Percentiles rank a stretch among this genome's conserved stretches.
phyloP scores from a whole-genome alignment of 2,797 vertebrate species.

The Thamnophis elegans region DNA sequence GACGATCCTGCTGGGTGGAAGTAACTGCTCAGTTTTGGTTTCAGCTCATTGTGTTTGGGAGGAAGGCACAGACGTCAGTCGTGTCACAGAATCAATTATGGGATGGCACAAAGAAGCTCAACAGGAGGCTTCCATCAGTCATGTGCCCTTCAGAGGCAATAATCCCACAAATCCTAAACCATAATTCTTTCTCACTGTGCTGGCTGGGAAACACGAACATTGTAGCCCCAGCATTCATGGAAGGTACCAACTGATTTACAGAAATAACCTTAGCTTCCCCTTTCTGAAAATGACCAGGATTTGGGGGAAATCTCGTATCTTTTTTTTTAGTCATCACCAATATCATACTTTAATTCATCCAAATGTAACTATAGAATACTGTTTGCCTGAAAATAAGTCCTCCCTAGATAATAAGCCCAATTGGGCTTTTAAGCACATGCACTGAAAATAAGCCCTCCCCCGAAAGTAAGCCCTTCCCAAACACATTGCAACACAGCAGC shows the following conservation, averaged over 20 bases:
- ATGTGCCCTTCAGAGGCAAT: neutral
- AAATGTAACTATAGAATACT: neutral
- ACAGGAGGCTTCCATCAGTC: neutral
- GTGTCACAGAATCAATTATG: neutral
- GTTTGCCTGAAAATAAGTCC: too few species aligned
- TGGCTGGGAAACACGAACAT: neutral
- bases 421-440: too few species aligned
- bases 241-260: neutral
- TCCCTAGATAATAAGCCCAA: too few species aligned
- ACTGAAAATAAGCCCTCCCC: too few species aligned
- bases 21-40: conserved; percentile 22
- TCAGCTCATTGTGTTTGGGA: neutral
- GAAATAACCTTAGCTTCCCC: neutral
- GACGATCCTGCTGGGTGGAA: conserved; percentile 12
- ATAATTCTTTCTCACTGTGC: neutral
- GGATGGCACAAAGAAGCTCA: neutral
- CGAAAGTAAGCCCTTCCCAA: too few species aligned
- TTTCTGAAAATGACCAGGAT: neutral
- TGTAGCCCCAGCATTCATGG: neutral
- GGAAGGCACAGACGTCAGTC: neutral
- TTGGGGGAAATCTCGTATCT: neutral
- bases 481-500: too few species aligned
- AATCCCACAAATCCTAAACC: neutral
- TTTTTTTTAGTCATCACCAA: neutral
- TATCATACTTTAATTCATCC: neutral